Evolutionary conservation across 2,797 vertebrate genomes (phyloP).

Genomic region (Moxostoma hubbsi): DNA sequence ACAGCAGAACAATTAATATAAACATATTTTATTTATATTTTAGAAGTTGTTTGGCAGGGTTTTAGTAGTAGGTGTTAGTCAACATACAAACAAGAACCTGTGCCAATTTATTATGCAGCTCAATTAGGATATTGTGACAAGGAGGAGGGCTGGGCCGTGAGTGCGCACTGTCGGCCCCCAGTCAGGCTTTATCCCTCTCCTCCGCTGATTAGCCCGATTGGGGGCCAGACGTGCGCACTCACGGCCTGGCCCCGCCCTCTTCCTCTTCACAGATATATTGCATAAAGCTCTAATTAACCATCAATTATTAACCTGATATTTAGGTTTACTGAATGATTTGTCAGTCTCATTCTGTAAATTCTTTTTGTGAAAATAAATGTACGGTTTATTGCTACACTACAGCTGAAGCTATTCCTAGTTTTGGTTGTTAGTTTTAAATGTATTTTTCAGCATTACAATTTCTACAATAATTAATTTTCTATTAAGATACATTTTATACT

Average conservation of each 20-base stretch:
- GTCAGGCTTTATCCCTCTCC: too few species aligned
- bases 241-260: too few species aligned
- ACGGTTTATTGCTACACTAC: neutral
- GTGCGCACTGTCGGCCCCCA: too few species aligned
- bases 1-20: too few species aligned
- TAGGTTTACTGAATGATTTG: neutral
- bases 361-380: neutral
- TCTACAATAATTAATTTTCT: slow-evolving; percentile 34
- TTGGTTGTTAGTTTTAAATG: slow-evolving; percentile 29
- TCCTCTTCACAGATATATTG: neutral
- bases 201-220: too few species aligned
- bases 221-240: too few species aligned
- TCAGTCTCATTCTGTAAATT: neutral
- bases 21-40: too few species aligned
- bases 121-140: neutral
- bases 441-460: slow-evolving; percentile 36
- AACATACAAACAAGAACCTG: neutral
- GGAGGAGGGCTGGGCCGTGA: too few species aligned
- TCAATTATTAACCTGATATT: slow-evolving; percentile 20
- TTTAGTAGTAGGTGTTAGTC: slow-evolving; percentile 5
- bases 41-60: neutral
- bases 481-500: slow-evolving; percentile 40
- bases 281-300: neutral
- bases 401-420: slow-evolving; percentile 13
- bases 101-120: neutral